Base-by-base conservation (phyloP, 2,797 vertebrate genomes). In the Novumbra hubbsi region DNA sequence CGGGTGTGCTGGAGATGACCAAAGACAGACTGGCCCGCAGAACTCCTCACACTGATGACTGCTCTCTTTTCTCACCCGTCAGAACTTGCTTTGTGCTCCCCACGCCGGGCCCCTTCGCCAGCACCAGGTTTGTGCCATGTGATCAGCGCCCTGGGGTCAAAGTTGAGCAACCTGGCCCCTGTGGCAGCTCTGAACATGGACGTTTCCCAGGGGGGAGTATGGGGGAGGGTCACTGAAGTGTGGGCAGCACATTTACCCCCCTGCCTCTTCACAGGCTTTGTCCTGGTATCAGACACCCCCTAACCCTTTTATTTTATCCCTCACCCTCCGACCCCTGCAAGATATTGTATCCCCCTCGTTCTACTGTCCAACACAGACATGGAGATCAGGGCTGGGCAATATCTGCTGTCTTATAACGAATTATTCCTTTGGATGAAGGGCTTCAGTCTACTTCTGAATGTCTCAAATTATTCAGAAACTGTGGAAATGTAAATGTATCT, bases 71-170 rank as follows among this genome's bases (percentile, higher is more conserved):
- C 82, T 91, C 80, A 84, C 84, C 83, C 89, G 90, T 93, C 91
- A 93, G 92, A 92, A 85, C 91, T 93, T 89, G 90, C 90, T 83
- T 80, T 89, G 77, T 93, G 92, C 85, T 92, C 92, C 73, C 91
- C 92, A 1, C 83, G 83, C 65, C 88, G 86, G 86, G 87, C 85
- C 80, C 84, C 79, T 70, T 89, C 90, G 89, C 89, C 91, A 84
- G 85, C 89, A 81, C 87, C 90, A 93, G 92, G 92, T 93, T 92
- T 88, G 92, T 91, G 89, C 87, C 89, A 60, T 67, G 76, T 71
- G 71, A 85, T 79, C 73, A 74, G 72, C 80, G 74, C 66, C 77
- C 79, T 68, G 81, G 81, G 80, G 81, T 80, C 79, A 80, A 83
- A 77, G 76, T 67, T 68, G 30, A 4, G 16, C 12, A 38, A 69